Base-by-base conservation (phyloP, 2,888 invertebrate species). In the Sarcophaga subvicina region DNA sequence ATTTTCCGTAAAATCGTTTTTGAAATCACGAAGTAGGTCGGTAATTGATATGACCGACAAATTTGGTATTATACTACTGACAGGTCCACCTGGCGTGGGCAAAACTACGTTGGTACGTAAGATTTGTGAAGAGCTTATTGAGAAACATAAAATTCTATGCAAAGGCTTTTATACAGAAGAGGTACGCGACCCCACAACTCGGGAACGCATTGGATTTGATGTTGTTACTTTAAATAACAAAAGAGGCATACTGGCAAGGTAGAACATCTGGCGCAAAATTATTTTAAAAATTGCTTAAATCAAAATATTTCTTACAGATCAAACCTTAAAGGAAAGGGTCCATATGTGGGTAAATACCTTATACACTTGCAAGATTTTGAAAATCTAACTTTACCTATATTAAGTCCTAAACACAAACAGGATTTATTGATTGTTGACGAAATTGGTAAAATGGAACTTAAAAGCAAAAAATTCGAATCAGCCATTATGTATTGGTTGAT, bases 111-210 rank as follows among this genome's bases (percentile, higher is more conserved):
- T 96, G 66, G 93, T 96, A 0, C 94, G 94, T 86, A 90, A 92
- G n/a, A 88, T 92, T 37, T 90, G 95, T 37, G 89, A 91, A 59
- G 90, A 91, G 3, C 90, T 92, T 64, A 88, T 91, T 60, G 69
- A 64, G 20, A 67, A 54, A 17, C 70, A 77, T 17, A 73, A 73
- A 6, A 83, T 93, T 20, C 88, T 89, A 1, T 89, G 93, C 10
- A 89, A 91, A 78, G 96, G 96, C 3, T 96, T 96, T 92, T 95
- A 95, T 89, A 96, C 96, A 0, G 95, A 96, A 91, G 96, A 96
- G 93, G 91, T 95, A 0, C 92, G 95, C 64, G 88, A 90, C 80
- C 27, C 75, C 47, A 89, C 90, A 25, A 69, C 17, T 5, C 92
- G 93, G 4, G 91, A 90, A 77, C 94, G 96, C 85, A 94, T 94